Percentiles rank a stretch among this genome's conserved stretches.
These are phyloP conservation scores for Sebastes fasciatus DNA, from an alignment of 2,113 vertebrate species.

Conservation along the genomic window DNA sequence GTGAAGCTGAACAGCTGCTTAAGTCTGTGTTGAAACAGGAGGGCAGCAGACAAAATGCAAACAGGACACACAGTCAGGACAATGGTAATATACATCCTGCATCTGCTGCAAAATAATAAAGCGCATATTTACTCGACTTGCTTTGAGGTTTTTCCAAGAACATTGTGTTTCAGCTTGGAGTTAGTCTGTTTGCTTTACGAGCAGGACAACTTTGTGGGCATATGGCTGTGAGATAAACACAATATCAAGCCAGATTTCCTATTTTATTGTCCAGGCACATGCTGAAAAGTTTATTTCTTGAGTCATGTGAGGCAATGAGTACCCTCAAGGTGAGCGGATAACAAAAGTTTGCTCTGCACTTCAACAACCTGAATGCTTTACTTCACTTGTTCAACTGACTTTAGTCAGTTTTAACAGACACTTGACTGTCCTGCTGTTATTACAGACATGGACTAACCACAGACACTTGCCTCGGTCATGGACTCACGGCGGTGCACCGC, in stretches of 20 bases:
- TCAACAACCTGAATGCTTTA: neutral
- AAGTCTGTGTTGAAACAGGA: constrained; percentile 9
- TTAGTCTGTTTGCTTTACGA: constrained; percentile 26
- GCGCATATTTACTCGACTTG: constrained; percentile 3
- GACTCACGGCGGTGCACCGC: neutral
- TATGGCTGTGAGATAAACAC: constrained; percentile 27
- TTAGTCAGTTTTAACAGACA: neutral
- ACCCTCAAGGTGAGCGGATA: neutral
- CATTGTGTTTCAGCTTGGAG: constrained; percentile 39
- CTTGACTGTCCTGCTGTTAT: neutral
- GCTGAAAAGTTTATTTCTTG: constrained; percentile 3
- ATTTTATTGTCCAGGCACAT: constrained; percentile 31
- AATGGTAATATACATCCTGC: constrained; percentile 54
- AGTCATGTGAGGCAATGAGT: neutral
- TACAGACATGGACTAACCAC: neutral
- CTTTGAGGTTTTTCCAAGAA: constrained; percentile 62
- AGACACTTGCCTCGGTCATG: neutral
- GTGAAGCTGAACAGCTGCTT: constrained; percentile 20
- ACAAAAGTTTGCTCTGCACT: neutral
- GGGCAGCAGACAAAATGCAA: constrained; percentile 36
- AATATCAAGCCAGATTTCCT: neutral
- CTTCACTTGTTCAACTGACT: neutral
- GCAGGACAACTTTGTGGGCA: constrained; percentile 5
- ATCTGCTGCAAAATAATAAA: constrained; percentile 20
- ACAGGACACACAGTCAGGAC: constrained; percentile 37